These are phyloP conservation scores for Neodiprion pinetum DNA, from an alignment of 1,140 invertebrate genomes.

Conservation along the genomic window DNA sequence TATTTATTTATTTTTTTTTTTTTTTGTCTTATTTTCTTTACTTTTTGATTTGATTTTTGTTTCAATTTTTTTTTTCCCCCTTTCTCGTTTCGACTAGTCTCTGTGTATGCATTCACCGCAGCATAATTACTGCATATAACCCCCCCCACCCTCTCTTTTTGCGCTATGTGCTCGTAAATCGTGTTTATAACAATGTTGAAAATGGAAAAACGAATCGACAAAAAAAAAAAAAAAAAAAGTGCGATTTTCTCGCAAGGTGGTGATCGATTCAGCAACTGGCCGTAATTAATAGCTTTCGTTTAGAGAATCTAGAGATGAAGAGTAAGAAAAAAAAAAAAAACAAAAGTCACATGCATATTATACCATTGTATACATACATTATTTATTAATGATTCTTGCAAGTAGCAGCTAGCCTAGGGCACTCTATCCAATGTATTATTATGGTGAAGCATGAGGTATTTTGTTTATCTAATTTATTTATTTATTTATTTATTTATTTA, in stretches of 20 bases:
- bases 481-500: conserved; percentile 4
- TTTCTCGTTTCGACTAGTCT: no score
- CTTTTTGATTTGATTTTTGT: no score
- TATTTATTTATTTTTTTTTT: no score
- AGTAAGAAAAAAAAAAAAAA: no score
- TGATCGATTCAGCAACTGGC: conserved; percentile 39
- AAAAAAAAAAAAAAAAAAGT: not conserved
- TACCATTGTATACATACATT: not conserved
- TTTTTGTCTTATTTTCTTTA: no score
- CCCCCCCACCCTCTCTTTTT: no score
- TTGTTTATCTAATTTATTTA: conserved; percentile 26
- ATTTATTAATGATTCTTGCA: conserved; percentile 32
- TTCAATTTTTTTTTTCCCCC: no score
- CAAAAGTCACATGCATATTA: no score
- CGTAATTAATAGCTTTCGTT: conserved; percentile 34
- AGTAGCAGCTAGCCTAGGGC: conserved; percentile 55
- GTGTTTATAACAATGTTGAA: not conserved
- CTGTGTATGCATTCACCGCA: no score
- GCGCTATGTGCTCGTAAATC: no score
- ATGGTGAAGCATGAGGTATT: conserved; percentile 62
- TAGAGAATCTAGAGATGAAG: not conserved
- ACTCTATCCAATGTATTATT: conserved; percentile 48
- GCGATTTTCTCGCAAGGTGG: conserved; percentile 8
- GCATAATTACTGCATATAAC: no score
- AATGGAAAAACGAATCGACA: not conserved